phyloP scores from a whole-genome alignment of 2,797 vertebrate species.

The Gymnoscopelus braueri region DNA sequence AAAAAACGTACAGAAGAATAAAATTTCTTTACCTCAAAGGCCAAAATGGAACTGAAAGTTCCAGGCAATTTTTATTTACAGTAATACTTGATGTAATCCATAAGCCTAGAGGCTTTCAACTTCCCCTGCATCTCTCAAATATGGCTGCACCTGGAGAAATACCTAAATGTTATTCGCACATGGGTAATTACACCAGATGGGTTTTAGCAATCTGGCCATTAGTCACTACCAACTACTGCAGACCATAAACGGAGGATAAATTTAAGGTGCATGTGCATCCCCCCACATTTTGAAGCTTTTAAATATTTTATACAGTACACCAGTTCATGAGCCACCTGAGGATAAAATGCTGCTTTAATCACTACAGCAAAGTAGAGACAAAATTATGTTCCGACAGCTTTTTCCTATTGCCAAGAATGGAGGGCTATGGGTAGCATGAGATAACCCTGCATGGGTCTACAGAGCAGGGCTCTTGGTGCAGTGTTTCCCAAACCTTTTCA shows the following conservation, averaged over 20 bases:
- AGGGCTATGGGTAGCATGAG: conserved; percentile 6
- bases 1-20: no score
- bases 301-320: conserved; percentile 28
- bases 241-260: conserved; percentile 4
- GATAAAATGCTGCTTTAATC: conserved; percentile 46
- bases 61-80: not conserved
- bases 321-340: conserved; percentile 16
- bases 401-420: not conserved
- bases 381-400: not conserved
- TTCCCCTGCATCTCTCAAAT: not conserved
- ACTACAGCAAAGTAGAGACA: conserved; percentile 20
- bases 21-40: no score
- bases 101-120: not conserved
- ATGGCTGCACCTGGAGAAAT: not conserved
- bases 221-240: conserved; percentile 9
- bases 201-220: not conserved
- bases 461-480: not conserved
- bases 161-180: not conserved
- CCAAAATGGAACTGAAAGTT: no score
- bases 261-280: conserved; percentile 25
- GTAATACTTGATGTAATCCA: not conserved
- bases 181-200: not conserved
- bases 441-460: not conserved
- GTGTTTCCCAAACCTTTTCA: conserved; percentile 17
- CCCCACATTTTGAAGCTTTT: not conserved